These are phyloP conservation scores for Protonemura montana DNA, from an alignment of 2,888 invertebrate species.

Conservation along the genomic window DNA sequence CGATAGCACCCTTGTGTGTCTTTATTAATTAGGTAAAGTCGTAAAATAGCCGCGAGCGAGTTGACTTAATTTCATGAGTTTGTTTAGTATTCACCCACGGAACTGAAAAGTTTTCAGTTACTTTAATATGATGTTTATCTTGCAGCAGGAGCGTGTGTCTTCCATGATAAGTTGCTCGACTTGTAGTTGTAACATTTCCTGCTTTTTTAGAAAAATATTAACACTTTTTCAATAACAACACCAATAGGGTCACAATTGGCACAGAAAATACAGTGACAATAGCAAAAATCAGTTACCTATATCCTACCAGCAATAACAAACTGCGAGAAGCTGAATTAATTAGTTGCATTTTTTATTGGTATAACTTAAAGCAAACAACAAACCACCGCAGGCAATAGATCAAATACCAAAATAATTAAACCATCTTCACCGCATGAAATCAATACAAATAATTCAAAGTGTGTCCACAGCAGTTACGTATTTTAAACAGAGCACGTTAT, in stretches of 20 bases:
- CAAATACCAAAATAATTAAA: background rate
- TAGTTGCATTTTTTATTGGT: too few species aligned
- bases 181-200: background rate
- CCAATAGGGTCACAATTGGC: too few species aligned
- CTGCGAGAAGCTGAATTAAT: too few species aligned
- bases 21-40: constrained; percentile 3
- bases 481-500: background rate
- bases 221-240: too few species aligned
- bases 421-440: background rate
- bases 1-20: background rate
- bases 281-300: too few species aligned
- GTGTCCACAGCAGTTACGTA: background rate
- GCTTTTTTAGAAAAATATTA: background rate
- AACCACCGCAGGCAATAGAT: too few species aligned
- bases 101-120: background rate
- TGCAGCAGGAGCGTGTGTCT: background rate
- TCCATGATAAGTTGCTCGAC: background rate
- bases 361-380: too few species aligned
- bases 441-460: background rate
- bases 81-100: background rate
- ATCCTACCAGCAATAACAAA: too few species aligned
- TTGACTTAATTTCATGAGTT: background rate
- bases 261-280: too few species aligned
- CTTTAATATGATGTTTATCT: background rate
- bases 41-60: constrained; percentile 7